Conservation (phyloP, 2,888 invertebrate genomes). For the Sympetrum striolatum region DNA sequence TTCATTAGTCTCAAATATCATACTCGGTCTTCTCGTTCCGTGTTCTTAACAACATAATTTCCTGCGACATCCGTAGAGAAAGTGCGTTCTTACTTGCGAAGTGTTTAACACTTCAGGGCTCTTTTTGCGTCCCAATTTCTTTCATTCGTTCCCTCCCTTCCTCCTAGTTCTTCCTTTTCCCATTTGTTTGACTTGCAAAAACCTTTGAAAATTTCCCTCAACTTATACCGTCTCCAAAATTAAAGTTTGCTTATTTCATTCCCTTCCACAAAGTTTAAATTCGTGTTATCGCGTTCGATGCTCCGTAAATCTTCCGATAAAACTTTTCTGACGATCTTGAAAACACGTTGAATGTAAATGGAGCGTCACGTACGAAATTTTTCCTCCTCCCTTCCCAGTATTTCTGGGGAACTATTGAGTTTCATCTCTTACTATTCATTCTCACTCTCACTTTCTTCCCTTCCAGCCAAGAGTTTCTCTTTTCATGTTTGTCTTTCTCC, state of each 20-base stretch:
- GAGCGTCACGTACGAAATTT: no score
- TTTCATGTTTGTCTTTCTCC: not conserved
- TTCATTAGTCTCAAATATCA: not conserved
- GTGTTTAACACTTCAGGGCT: not conserved
- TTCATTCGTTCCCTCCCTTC: not conserved
- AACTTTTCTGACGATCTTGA: no score
- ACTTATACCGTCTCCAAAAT: not conserved
- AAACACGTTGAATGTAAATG: no score
- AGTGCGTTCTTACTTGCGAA: not conserved
- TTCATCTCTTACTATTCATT: not conserved
- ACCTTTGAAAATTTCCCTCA: not conserved
- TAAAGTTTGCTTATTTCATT: not conserved
- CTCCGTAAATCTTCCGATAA: no score
- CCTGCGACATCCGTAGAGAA: not conserved
- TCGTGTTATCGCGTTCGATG: no score
- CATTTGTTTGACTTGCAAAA: not conserved
- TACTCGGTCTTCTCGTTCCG: not conserved
- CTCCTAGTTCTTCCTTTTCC: not conserved
- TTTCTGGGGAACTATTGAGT: not conserved
- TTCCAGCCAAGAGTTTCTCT: not conserved
- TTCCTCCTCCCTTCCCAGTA: no score
- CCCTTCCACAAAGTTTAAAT: no score
- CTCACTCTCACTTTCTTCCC: not conserved
- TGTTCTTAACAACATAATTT: not conserved
- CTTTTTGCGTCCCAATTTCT: not conserved